Evolutionary conservation across 2,113 vertebrate genomes (phyloP), one percentile per base, ranked within the genome.

Genomic region (Benitochromis conjunctus): DNA sequence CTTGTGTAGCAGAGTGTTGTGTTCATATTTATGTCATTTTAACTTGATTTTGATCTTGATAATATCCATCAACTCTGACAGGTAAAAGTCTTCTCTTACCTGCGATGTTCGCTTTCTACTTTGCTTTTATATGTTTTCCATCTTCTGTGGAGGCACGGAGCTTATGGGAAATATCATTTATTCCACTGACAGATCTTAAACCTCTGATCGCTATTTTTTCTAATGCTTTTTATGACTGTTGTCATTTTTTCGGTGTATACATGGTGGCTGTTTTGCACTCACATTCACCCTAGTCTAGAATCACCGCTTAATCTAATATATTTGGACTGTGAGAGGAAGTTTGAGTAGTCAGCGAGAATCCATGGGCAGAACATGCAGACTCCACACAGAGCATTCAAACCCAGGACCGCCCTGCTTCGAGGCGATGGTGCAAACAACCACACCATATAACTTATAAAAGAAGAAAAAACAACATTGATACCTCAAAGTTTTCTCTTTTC

Each of bases 1-100:
- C 5, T 51, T 51, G 43, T 51, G 16, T 76, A 31, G 69, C 16
- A 26, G 9, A 74, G 24, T 31, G 6, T 51, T 0, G 0, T 48
- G 66, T 24, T 74, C 41, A 74, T 48, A 74, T 18, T 48, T 48
- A 18, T 48, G 1, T 18, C 10, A 74, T 43, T 48, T 43, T 74
- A 46, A 46, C 66, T 71, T 29, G 21, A 29, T 51, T 74, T 46
- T 29, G 21, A 48, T 74, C 43, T 74, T 74, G 43, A 46, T 48
- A 46, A 48, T 48, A 71, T 71, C 26, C 66, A 71, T 24, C 66
- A 46, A 26, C 21, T 48, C 21, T 48, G 46, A 29, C 3, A 26
- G 6, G 8, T 26, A 29, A 46, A 71, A 26, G 41, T 46, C 0
- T 18, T 18, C 7, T 29, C 48, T 74, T 29, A 48, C 24, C 24